Conservation (phyloP, 2,888 invertebrate species). For the Ophion obscuratus region DNA sequence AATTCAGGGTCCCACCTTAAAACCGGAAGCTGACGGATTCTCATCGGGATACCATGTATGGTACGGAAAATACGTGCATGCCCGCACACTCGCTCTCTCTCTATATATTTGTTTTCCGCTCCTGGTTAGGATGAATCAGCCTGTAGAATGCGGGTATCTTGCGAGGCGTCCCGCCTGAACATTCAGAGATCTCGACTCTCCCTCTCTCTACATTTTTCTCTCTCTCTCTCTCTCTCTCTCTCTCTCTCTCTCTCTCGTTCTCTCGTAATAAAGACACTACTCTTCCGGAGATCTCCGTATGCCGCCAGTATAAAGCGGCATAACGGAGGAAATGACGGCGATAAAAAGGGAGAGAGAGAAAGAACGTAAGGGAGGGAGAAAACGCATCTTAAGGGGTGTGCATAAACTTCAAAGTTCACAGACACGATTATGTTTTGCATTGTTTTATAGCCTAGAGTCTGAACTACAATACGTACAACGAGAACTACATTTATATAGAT, state of each 20-base stretch:
- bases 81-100: not conserved
- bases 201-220: conserved; percentile 8
- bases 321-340: conserved; percentile 66
- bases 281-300: conserved; percentile 64
- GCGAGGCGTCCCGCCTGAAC: conserved; percentile 44
- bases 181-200: conserved; percentile 17
- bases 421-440: conserved; percentile 11
- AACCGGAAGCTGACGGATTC: conserved; percentile 36
- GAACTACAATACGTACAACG: too few relatives aligned
- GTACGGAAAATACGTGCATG: conserved; percentile 49
- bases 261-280: conserved; percentile 77
- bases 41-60: conserved; percentile 6
- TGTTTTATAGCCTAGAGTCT: not conserved
- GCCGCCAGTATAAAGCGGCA: conserved; percentile 70
- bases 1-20: not conserved
- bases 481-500: too few relatives aligned
- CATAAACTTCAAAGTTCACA: not conserved
- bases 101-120: conserved; percentile 10
- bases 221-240: conserved; percentile 31
- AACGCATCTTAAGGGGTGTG: conserved; percentile 17
- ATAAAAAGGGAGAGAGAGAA: conserved; percentile 47
- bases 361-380: conserved; percentile 31
- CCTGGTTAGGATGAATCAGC: conserved; percentile 69
- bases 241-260: conserved; percentile 31
- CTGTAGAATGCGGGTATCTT: conserved; percentile 77